Base-by-base conservation (phyloP, 2,888 invertebrate species). In the Heteropelma amictum region DNA sequence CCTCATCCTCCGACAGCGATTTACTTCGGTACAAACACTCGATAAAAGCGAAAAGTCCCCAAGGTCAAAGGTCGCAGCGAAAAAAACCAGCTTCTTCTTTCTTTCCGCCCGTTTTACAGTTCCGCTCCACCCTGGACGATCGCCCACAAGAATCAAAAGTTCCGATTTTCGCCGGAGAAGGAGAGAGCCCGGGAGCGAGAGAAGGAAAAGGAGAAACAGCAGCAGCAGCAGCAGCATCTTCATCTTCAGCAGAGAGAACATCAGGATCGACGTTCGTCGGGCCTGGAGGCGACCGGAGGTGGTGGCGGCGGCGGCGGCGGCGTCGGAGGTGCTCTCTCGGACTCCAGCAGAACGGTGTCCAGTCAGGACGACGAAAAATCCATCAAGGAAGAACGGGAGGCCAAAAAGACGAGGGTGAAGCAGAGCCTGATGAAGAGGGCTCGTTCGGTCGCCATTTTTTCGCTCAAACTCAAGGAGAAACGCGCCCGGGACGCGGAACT, bases 401-500 rank as follows among this genome's bases (percentile, higher is more conserved):
- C 93, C 3, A 93, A 93, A 71, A 93, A 93, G 84, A 93, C 93
- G 35, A 91, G 93, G 10, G 92, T 94, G 14, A 94, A 94, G 84
- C 95, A 96, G 54, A 93, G 93, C 80, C 88, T 96, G 23, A 95
- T 96, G 89, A 96, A 96, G 88, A 92, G 96, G 58, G 96, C 96
- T 4, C 92, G 96, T 10, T 95, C 95, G 0, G 96, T 96, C 45
- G 96, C 96, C 3, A 95, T 96, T 85, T 96, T 96, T 89, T 96
- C 96, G 3, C 89, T 96, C 56, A 96, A 96, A 68, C 89, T 96
- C 76, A 94, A 94, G 83, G 94, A 94, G 83, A 91, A 94, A n/a
- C 91, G 95, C 63, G 95, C 95, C 67, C 90, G 95, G 28, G 96
- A 96, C 84, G 95, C 95, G 0, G 93, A 93, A 75, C 89, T 91